phyloP scores from a whole-genome alignment of 2,113 vertebrate species.

The Chionis minor region DNA sequence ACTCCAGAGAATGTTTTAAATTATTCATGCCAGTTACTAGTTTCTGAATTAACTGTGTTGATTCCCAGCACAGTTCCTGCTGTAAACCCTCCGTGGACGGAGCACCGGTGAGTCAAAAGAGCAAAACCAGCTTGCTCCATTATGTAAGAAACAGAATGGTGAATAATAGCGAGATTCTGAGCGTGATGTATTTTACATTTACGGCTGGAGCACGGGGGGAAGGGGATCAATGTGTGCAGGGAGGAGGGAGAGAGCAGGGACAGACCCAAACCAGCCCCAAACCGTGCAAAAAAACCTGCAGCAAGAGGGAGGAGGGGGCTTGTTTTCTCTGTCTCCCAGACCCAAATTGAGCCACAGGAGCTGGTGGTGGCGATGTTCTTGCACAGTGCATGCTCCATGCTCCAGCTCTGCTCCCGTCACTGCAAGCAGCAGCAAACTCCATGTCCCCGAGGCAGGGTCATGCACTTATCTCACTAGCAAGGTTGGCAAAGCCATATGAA shows the following conservation, averaged over 20 bases:
- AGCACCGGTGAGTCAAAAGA: not conserved
- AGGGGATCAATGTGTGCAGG: not conserved
- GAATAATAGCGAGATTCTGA: not conserved
- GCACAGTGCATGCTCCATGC: not conserved
- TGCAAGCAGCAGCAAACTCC: not conserved
- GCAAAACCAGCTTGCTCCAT: not conserved
- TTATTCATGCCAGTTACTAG: not conserved
- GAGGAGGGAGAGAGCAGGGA: not conserved
- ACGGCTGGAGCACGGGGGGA: not conserved
- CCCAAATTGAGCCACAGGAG: accelerated
- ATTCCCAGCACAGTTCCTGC: not conserved
- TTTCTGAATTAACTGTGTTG: not conserved
- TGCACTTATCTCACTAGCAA: not conserved
- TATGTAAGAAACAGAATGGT: not conserved
- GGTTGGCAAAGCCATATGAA: not conserved
- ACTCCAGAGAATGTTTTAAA: not conserved
- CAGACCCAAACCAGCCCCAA: not conserved
- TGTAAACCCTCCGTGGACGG: not conserved
- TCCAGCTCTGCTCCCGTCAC: not conserved
- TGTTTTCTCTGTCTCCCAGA: not conserved
- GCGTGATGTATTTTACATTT: not conserved
- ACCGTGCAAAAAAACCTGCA: accelerated
- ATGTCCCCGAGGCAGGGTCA: not conserved
- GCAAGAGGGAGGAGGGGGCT: accelerated
- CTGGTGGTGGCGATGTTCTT: not conserved